These are phyloP conservation scores for Chaenogobius annularis DNA, from an alignment of 2,113 vertebrate species.

Conservation along the genomic window DNA sequence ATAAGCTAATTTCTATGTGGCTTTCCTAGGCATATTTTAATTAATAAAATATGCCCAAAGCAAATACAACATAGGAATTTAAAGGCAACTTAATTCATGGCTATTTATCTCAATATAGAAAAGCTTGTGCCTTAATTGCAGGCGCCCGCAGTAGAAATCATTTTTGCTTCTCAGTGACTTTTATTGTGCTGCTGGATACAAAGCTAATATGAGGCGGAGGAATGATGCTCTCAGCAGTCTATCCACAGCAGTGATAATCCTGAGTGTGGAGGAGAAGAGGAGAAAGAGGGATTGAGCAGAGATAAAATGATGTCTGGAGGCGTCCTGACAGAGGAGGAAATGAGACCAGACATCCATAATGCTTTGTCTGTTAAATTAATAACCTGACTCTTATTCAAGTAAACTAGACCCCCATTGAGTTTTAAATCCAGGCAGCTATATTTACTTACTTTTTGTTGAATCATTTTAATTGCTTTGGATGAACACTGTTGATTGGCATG, in stretches of 20 bases:
- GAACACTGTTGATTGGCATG: constrained; percentile 9
- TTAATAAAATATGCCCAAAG: constrained; percentile 14
- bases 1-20: background rate
- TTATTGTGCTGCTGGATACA: constrained; percentile 6
- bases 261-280: constrained; percentile 45
- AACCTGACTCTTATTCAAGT: constrained; percentile 33
- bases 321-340: constrained; percentile 44
- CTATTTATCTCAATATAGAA: constrained; percentile 6
- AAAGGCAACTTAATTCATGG: constrained; percentile 18
- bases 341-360: constrained; percentile 34
- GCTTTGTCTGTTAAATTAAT: constrained; percentile 33
- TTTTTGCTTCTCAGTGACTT: constrained; percentile 27
- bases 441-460: constrained; percentile 18
- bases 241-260: constrained; percentile 51
- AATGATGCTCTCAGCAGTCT: constrained; percentile 43
- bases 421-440: background rate
- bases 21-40: background rate
- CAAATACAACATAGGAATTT: constrained; percentile 15
- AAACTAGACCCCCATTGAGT: constrained; percentile 17
- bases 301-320: constrained; percentile 55
- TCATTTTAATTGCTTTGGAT: constrained; percentile 33
- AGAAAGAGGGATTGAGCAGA: constrained; percentile 36
- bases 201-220: constrained; percentile 40
- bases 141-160: constrained; percentile 10
- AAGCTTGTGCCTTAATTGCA: constrained; percentile 7